These are phyloP conservation scores for Sabatieria punctata DNA, from an alignment of 2,888 invertebrate species.

Conservation along the genomic window DNA sequence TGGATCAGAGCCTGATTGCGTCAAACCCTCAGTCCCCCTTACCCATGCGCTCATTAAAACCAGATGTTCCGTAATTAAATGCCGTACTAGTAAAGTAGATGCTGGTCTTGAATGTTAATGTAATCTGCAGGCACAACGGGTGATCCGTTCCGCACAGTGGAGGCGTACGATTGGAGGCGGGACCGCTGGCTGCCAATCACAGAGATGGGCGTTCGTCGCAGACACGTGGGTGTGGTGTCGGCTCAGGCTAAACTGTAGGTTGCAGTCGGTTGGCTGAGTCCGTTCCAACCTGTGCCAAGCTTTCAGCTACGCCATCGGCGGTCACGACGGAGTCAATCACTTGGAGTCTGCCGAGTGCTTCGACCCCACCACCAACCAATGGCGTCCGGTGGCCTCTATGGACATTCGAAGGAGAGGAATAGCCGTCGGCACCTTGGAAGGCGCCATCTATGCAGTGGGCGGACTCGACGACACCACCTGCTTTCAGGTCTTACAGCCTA, in stretches of 20 bases:
- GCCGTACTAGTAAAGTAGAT: too few species aligned
- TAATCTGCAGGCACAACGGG: conserved; percentile 28
- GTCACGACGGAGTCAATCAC: conserved; percentile 39
- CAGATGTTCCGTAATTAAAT: too few species aligned
- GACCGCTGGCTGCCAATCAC: conserved; percentile 36
- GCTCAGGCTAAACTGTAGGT: conserved; percentile 28
- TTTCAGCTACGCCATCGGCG: conserved; percentile 37
- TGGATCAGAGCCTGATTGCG: too few species aligned
- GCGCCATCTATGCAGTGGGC: conserved; percentile 39
- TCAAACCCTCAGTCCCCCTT: too few species aligned
- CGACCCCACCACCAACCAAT: conserved; percentile 34
- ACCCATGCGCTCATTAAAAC: too few species aligned
- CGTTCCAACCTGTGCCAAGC: too few species aligned
- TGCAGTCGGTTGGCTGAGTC: too few species aligned
- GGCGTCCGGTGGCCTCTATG: conserved; percentile 34
- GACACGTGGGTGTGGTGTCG: conserved; percentile 39
- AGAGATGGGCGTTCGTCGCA: conserved; percentile 36
- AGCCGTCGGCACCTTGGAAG: conserved; percentile 37
- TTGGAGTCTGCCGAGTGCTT: conserved; percentile 36
- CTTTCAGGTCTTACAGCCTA: conserved; percentile 35
- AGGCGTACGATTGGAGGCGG: conserved; percentile 37
- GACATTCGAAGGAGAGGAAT: conserved; percentile 36
- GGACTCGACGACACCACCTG: conserved; percentile 39
- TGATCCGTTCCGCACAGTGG: conserved; percentile 36
- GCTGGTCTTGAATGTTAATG: background rate